phyloP scores from a whole-genome alignment of 2,797 vertebrate genomes.

The Orestias chungarensis region DNA sequence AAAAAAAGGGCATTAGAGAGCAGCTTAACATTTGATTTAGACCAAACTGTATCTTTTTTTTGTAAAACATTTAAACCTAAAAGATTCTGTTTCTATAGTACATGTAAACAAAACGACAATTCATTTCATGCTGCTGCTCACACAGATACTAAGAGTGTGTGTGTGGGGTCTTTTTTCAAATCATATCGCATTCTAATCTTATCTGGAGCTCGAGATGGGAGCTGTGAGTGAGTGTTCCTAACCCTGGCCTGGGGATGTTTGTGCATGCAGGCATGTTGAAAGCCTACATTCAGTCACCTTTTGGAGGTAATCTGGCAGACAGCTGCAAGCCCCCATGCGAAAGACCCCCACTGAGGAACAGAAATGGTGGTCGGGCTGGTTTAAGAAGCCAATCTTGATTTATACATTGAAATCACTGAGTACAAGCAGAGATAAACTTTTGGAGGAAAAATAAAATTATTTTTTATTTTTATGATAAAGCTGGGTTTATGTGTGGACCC shows the following conservation, averaged over 20 bases:
- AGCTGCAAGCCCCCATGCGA: slow-evolving; percentile 59
- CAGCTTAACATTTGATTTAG: background rate
- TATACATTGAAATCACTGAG: slow-evolving; percentile 15
- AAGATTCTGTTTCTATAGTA: background rate
- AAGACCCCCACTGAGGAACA: slow-evolving; percentile 36
- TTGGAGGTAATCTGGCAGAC: slow-evolving; percentile 52
- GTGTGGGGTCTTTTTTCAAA: slow-evolving; percentile 48
- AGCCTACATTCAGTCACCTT: slow-evolving; percentile 43
- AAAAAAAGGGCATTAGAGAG: background rate
- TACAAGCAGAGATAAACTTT: slow-evolving; percentile 16
- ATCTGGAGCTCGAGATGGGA: slow-evolving; percentile 47
- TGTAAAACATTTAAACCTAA: background rate
- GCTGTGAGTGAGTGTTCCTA: slow-evolving; percentile 37
- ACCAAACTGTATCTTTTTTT: background rate
- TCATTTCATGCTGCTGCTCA: slow-evolving; percentile 2
- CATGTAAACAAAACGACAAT: background rate
- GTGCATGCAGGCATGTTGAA: slow-evolving; percentile 49
- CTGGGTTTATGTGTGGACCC: background rate
- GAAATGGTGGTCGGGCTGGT: slow-evolving; percentile 7
- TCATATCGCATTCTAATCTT: slow-evolving; percentile 54
- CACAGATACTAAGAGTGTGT: slow-evolving; percentile 9
- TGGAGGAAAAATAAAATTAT: background rate
- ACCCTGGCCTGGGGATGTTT: slow-evolving; percentile 26
- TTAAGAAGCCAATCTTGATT: slow-evolving; percentile 14
- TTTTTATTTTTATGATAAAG: background rate